Percentiles rank a stretch among this genome's conserved stretches.
Evolutionary conservation across 2,888 invertebrate genomes (phyloP).

Genomic region (Seladonia tumulorum): DNA sequence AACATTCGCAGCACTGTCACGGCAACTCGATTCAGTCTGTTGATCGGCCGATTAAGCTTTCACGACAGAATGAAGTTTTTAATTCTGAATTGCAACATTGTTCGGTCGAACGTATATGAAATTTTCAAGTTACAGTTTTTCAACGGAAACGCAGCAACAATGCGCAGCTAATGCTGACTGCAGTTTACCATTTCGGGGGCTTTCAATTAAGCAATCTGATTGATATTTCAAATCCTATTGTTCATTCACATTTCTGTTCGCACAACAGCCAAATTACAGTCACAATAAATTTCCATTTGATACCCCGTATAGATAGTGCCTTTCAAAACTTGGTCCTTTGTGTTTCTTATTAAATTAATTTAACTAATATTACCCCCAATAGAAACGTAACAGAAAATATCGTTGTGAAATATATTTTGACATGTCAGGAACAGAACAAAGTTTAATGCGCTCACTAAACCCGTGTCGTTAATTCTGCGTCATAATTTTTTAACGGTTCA

Average conservation of each 20-base stretch:
- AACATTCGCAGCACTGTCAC: not conserved
- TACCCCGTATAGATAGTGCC: too few relatives aligned
- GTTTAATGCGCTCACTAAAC: too few relatives aligned
- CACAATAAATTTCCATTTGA: not conserved
- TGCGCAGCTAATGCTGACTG: not conserved
- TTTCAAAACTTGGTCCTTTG: too few relatives aligned
- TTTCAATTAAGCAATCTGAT: not conserved
- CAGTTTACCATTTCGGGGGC: not conserved
- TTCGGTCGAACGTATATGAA: not conserved
- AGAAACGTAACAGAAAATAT: too few relatives aligned
- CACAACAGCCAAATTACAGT: not conserved
- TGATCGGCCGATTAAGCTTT: not conserved
- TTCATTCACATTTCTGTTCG: not conserved
- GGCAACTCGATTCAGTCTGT: not conserved
- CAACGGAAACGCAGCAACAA: not conserved
- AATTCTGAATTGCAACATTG: too few relatives aligned
- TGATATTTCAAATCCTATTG: not conserved
- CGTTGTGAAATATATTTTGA: too few relatives aligned
- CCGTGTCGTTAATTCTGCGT: too few relatives aligned
- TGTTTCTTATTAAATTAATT: too few relatives aligned
- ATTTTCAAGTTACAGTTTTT: not conserved
- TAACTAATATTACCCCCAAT: too few relatives aligned
- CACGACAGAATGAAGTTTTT: too few relatives aligned
- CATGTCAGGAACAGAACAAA: too few relatives aligned
- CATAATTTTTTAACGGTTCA: too few relatives aligned